Base-by-base conservation (phyloP, 2,888 invertebrate species). In the Noctuana brunneofusca region DNA sequence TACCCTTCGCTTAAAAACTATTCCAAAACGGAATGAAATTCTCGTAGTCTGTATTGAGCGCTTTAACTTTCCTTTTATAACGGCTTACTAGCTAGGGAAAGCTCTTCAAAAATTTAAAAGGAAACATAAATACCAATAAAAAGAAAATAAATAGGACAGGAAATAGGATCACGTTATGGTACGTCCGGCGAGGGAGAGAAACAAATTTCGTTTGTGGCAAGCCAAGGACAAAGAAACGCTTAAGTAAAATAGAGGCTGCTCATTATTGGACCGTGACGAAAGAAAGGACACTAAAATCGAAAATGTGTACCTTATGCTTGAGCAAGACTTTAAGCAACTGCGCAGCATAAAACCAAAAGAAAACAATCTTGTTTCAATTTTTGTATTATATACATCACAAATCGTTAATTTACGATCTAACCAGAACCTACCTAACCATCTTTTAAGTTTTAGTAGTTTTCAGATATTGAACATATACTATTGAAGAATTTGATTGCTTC, bases 221-320 rank as follows among this genome's bases (percentile, higher is more conserved):
- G 58, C 63, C 53, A 54, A 63, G 59, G 48, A 66, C 58, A 66
- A 60, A 64, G 50, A 65, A 65, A 56, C 68, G 66, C 64, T 68
- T 65, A 64, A 68, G 60, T 66, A 59, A 48, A 43, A 60, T 69
- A 66, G 71, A 69, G 69, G 71, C 74, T 69, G 63, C 66, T 71
- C 70, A 66, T 72, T 72, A 74, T 69, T 71, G 74, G 76, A 76
- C 75, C 75, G 74, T 77, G 69, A 71, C 75, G 69, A 68, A 68
- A 67, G 71, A 69, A 75, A 72, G 66, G 48, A 48, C 18, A 43
- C 43, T 3, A 43, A 43, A 9, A 18, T 16, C 16, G 9, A 11
- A 16, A 43, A 18, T 43, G 43, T 4, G 43, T 18, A 43, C 18
- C 43, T n/a, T n/a, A n/a, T n/a, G n/a, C n/a, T n/a, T n/a, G n/a